Percentiles rank a stretch among this genome's conserved stretches.
Evolutionary conservation across 1,140 invertebrate genomes (phyloP).

Genomic region (Drosophila seguyi): DNA sequence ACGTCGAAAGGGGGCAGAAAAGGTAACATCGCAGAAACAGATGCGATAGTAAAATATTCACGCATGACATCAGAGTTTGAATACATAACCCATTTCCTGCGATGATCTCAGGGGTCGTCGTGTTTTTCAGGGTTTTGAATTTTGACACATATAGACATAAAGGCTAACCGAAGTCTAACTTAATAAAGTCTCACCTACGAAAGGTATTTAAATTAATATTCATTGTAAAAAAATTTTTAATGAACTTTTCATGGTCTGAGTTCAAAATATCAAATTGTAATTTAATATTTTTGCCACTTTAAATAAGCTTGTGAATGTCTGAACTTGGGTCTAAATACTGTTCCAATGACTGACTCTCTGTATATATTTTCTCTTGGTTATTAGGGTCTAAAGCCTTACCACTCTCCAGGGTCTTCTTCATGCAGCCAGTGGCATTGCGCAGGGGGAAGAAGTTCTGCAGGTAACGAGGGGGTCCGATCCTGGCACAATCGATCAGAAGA

Average conservation of each 20-base stretch:
- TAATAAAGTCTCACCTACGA: neutral
- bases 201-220: neutral
- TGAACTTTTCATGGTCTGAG: neutral
- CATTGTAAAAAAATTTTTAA: neutral
- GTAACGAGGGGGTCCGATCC: constrained; percentile 64
- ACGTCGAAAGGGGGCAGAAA: constrained; percentile 5
- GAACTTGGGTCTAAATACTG: neutral
- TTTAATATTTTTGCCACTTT: neutral
- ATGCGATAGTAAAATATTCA: constrained; percentile 27
- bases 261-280: neutral
- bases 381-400: constrained; percentile 52
- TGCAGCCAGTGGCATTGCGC: constrained; percentile 78
- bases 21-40: neutral
- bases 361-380: neutral
- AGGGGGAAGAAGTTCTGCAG: constrained; percentile 65
- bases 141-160: neutral
- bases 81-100: constrained; percentile 23
- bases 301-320: too few relatives aligned
- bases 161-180: neutral
- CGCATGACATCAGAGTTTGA: constrained; percentile 67
- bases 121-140: neutral
- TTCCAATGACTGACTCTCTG: neutral
- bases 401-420: constrained; percentile 76
- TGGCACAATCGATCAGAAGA: constrained; percentile 67
- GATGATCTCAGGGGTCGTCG: constrained; percentile 35